Conservation (phyloP, 2,797 vertebrate genomes). For the Falco concolor region DNA sequence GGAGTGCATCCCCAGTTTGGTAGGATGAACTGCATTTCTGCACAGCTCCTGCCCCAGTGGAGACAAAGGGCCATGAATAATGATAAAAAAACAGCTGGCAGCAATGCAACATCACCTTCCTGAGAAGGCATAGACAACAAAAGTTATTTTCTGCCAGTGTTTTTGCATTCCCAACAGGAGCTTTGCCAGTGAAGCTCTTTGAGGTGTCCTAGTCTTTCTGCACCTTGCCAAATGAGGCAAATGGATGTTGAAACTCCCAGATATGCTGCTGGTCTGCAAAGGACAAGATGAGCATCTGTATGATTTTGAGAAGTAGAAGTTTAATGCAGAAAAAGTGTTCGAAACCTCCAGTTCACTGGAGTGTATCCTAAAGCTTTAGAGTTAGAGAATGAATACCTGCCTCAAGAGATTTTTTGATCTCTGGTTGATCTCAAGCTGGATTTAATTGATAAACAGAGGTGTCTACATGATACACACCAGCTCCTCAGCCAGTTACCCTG, state of each 20-base stretch:
- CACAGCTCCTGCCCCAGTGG: no score
- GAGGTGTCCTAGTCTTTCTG: background rate
- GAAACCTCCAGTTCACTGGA: background rate
- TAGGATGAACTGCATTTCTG: background rate
- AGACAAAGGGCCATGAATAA: background rate
- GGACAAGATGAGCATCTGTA: background rate
- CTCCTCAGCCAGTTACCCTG: background rate
- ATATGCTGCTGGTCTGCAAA: background rate
- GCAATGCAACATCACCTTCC: background rate
- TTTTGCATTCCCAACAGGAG: background rate
- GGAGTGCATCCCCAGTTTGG: background rate
- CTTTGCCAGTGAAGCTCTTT: rapidly evolving
- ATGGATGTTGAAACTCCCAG: background rate
- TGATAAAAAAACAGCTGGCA: background rate
- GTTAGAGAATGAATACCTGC: background rate
- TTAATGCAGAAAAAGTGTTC: no score
- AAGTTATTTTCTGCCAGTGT: background rate
- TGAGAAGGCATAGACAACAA: background rate
- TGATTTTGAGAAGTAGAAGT: background rate
- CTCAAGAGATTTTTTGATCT: background rate
- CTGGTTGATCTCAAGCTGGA: background rate
- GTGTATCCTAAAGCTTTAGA: background rate
- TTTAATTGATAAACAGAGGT: no score
- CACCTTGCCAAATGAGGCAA: background rate
- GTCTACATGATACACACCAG: background rate